Evolutionary conservation across 2,888 invertebrate species (phyloP).

Genomic region (Lasioglossum figueresi): DNA sequence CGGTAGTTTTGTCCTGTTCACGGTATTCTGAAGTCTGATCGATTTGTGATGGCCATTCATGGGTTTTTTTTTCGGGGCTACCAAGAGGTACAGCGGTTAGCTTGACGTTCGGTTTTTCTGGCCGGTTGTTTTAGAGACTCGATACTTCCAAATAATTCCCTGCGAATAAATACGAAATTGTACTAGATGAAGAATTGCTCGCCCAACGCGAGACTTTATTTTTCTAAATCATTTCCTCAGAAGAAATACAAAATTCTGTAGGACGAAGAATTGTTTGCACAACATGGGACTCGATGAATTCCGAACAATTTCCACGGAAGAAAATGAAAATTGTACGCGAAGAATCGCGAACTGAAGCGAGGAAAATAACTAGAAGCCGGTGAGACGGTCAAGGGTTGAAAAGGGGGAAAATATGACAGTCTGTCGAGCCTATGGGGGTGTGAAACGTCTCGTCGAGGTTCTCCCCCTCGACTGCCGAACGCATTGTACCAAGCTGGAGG

Average conservation of each 20-base stretch:
- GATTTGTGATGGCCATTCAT: neutral
- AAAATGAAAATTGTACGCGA: neutral
- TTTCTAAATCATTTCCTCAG: no score
- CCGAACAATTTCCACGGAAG: neutral
- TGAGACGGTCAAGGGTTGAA: neutral
- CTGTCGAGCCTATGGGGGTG: neutral
- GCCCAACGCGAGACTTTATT: no score
- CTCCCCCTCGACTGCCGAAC: neutral
- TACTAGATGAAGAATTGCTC: no score
- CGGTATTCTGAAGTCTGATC: neutral
- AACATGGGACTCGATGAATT: neutral
- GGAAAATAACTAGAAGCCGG: neutral
- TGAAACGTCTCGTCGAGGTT: slow-evolving; percentile 7
- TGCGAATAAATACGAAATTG: no score
- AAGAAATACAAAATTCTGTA: no score
- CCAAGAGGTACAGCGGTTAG: neutral
- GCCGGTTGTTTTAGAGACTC: no score
- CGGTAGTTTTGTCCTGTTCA: neutral
- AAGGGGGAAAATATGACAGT: neutral
- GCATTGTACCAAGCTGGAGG: slow-evolving; percentile 7
- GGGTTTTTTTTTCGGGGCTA: neutral
- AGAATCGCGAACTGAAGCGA: neutral
- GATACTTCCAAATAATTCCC: no score
- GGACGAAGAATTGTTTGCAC: neutral
- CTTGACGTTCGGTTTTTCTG: no score